These are phyloP conservation scores for Ips typographus DNA, from an alignment of 1,140 invertebrate genomes.

Conservation along the genomic window DNA sequence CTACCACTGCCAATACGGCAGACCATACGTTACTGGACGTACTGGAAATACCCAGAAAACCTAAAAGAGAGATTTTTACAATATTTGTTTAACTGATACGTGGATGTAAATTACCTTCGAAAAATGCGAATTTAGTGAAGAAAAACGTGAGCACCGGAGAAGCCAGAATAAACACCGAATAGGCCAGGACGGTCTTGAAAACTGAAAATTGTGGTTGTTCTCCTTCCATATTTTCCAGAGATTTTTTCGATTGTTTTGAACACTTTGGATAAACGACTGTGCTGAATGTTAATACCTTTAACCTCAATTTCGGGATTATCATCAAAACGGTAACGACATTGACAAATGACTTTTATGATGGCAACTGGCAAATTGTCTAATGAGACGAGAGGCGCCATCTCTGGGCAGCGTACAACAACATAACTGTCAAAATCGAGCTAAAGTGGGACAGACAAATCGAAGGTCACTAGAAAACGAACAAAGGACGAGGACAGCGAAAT, in stretches of 20 bases:
- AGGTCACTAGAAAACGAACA: slow-evolving; percentile 22
- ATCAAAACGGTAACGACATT: no score
- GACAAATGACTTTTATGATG: no score
- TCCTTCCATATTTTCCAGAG: slow-evolving; percentile 4
- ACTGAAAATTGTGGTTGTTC: slow-evolving; percentile 49
- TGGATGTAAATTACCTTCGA: slow-evolving; percentile 55
- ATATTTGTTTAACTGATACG: no score
- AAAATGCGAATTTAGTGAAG: slow-evolving; percentile 57
- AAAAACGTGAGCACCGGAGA: slow-evolving; percentile 65
- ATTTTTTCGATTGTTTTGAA: no score
- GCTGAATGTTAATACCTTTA: no score
- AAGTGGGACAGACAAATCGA: no score
- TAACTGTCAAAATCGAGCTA: no score
- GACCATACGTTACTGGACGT: slow-evolving; percentile 73
- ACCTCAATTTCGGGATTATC: no score
- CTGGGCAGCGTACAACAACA: no score
- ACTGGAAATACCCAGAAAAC: slow-evolving; percentile 57
- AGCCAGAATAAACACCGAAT: slow-evolving; percentile 64
- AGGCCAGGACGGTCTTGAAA: slow-evolving; percentile 64
- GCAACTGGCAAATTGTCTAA: no score
- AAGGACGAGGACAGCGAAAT: slow-evolving; percentile 9
- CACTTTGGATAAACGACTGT: no score
- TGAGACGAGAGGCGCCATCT: no score
- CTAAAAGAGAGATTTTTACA: slow-evolving; percentile 49
- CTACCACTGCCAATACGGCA: slow-evolving; percentile 68